phyloP scores from a whole-genome alignment of 2,113 vertebrate species.

The Atlantisia rogersi region DNA sequence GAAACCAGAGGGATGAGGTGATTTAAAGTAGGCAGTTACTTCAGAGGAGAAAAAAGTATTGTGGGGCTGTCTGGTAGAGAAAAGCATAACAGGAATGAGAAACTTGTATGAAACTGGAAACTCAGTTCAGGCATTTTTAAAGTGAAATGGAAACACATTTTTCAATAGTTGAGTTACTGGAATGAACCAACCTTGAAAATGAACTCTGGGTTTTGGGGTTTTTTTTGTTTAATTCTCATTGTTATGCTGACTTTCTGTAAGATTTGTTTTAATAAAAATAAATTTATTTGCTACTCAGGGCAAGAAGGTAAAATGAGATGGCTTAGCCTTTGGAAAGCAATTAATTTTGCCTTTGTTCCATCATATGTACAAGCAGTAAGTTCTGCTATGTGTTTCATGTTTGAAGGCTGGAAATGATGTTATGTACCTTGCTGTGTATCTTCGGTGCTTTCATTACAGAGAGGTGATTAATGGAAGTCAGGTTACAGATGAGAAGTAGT shows the following conservation, averaged over 20 bases:
- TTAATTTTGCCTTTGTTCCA: not conserved
- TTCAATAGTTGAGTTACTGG: not conserved
- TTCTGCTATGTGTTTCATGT: not conserved
- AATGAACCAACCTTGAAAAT: not conserved
- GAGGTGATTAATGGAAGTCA: not conserved
- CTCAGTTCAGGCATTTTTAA: not conserved
- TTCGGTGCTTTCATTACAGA: not conserved
- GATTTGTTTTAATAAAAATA: not conserved
- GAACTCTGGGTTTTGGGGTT: not conserved
- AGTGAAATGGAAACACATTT: not conserved
- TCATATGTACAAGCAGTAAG: not conserved
- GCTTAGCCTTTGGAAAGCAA: not conserved
- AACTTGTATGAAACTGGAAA: not conserved
- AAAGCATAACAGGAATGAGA: not conserved
- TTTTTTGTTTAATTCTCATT: not conserved
- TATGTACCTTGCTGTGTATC: fast-evolving
- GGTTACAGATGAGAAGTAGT: not conserved
- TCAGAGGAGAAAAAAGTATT: not conserved
- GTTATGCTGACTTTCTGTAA: not conserved
- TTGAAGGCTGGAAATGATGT: not conserved
- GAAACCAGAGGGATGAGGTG: not conserved
- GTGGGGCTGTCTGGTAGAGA: not conserved
- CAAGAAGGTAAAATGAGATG: not conserved
- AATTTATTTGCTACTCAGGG: not conserved
- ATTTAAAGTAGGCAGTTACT: not conserved